A percentile compares a stretch with the other conserved stretches of the same genome.
These are phyloP conservation scores for Hexactinellida sp. DNA, from an alignment of 37 sponge, comb jelly and placozoan genomes.

Conservation along the genomic window DNA sequence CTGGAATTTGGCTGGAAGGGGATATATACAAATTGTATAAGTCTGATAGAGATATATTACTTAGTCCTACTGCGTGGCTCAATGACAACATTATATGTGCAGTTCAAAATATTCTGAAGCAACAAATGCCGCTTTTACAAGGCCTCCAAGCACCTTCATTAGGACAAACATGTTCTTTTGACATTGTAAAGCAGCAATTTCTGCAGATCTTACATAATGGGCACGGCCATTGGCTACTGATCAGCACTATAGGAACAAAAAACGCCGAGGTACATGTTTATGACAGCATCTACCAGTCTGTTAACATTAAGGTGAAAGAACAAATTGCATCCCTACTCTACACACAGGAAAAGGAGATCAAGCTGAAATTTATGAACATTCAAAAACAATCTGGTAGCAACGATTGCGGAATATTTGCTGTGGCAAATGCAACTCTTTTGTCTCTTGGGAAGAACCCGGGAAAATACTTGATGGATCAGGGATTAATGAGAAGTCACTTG, in stretches of 20 bases:
- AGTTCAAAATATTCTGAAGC: not conserved
- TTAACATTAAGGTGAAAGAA: not conserved
- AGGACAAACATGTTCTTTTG: not conserved
- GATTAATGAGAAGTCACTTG: too few relatives aligned
- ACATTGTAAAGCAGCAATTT: not conserved
- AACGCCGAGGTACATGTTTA: not conserved
- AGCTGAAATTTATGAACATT: not conserved
- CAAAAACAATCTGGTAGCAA: constrained; percentile 20
- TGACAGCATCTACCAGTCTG: not conserved
- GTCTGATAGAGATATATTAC: not conserved
- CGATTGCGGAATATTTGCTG: constrained; percentile 29
- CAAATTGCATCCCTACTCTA: too few relatives aligned
- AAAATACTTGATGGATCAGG: not conserved
- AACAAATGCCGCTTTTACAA: not conserved
- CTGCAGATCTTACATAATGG: too few relatives aligned
- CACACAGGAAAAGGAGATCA: not conserved
- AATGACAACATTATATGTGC: not conserved
- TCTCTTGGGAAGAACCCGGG: not conserved
- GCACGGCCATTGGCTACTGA: too few relatives aligned
- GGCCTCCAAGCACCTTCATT: not conserved
- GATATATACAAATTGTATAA: not conserved
- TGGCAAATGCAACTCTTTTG: not conserved
- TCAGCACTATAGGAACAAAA: not conserved
- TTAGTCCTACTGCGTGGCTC: not conserved
- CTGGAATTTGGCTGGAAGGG: not conserved